phyloP scores from a whole-genome alignment of 1,140 invertebrate genomes.

The Trinorchestia longiramus region DNA sequence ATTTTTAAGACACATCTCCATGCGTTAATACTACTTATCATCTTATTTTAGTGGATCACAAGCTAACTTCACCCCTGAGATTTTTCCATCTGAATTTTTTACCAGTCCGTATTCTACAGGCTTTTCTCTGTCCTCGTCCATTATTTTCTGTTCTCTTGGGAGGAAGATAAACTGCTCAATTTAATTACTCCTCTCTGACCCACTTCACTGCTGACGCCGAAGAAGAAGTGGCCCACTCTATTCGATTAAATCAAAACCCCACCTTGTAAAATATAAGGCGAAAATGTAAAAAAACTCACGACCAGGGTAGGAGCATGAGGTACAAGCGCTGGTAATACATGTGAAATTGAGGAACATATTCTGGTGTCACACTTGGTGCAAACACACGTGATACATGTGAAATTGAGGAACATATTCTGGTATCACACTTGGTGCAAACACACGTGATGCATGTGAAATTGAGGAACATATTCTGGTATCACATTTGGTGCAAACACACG shows the following conservation, averaged over 20 bases:
- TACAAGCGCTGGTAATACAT: too few relatives aligned
- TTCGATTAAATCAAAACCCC: background rate
- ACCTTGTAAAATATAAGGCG: background rate
- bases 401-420: too few relatives aligned
- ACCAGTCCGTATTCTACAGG: background rate
- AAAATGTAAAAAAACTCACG: background rate
- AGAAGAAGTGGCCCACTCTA: background rate
- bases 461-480: background rate
- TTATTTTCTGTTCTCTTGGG: background rate
- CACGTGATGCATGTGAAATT: background rate
- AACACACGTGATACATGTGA: too few relatives aligned
- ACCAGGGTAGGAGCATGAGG: too few relatives aligned
- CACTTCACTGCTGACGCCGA: background rate
- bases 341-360: too few relatives aligned
- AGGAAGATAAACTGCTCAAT: background rate
- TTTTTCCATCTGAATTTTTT: too few relatives aligned
- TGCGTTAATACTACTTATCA: too few relatives aligned
- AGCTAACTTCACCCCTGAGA: too few relatives aligned
- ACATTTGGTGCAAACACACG: background rate
- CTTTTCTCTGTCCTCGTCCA: background rate
- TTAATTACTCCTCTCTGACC: background rate
- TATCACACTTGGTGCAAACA: too few relatives aligned
- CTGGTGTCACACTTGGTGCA: too few relatives aligned
- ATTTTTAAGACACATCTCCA: too few relatives aligned
- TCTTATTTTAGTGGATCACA: too few relatives aligned